Evolutionary conservation across 2,888 invertebrate genomes (phyloP), one percentile per base, ranked within the genome.

Genomic region (Acanthopleura granulata): DNA sequence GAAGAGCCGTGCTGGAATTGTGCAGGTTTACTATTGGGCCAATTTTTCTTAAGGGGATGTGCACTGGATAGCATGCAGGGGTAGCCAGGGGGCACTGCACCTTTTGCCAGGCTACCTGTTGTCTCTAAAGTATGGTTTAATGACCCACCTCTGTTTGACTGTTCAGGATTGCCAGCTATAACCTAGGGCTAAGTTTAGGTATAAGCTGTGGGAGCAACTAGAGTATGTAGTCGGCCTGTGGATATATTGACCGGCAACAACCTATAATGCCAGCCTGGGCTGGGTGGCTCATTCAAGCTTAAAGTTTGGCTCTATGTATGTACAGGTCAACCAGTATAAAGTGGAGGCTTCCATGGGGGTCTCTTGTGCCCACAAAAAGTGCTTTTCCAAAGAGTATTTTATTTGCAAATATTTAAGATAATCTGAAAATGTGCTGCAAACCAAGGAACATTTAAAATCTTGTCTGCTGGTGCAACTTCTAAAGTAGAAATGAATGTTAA

Each of bases 141-240:
- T 18, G 57, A 18, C 18, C 22, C 18, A 22, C 57, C 22, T 22
- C 22, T 57, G 66, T 22, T 18, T 22, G 22, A 27, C 29, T 66
- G 16, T 66, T 22, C 66, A 22, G 57, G 57, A 66, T 22, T 16
- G 22, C 66, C 29, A 16, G 66, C 66, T 27, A 66, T 66, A 66
- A 66, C 66, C 66, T 27, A 15, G 66, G 66, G 66, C 66, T 66
- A 66, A 27, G 66, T 66, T 66, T 66, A 66, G 66, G 66, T 66
- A 14, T 66, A 66, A 27, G 22, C 16, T 18, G 16, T 16, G 18
- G 66, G 16, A 27, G 66, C 40, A 66, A 15, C 4, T 6, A 57
- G 57, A 22, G 66, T 27, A 27, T 22, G 66, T 27, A 66, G 25
- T 16, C 29, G 25, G 66, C 15, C 66, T 66, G 15, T 66, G 29